Base-by-base conservation (phyloP, 92 coral and sea anemone genomes). In the Bergia puertoricense region DNA sequence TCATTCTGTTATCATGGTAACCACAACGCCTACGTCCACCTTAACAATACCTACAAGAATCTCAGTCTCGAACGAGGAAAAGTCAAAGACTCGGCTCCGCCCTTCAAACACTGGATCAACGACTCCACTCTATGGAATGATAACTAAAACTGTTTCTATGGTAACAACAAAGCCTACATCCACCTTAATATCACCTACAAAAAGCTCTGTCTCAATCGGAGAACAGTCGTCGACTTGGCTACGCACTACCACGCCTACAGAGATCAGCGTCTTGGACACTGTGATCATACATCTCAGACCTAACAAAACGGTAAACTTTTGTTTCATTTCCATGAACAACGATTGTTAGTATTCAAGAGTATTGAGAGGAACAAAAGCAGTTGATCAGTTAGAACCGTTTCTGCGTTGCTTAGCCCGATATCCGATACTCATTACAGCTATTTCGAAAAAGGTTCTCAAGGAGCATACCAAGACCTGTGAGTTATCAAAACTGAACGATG, bases 271-370 rank as follows among this genome's bases (percentile, higher is more conserved):
- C 7, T 66, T 30, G 59, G 57, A 45, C 22, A 11, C 3, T 46
- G 86, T 82, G 18, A 4, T 66, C 76, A 44, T 82, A 8, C 18
- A 43, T 10, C n/a, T 82, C 54, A 66, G n/a, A 38, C 73, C 76
- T 6, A 82, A 67, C n/a, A 82, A 82, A 30, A 42, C 76, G 86
- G 86, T 82, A 82, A 67, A 4, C 59, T 23, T 81, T 43, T 62
- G n/a, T 62, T 62, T 2, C 69, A 62, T 13, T 62, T 54, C 59
- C 59, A 54, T 13, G 14, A 5, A 54, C 59, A 4, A 54, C 59
- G 3, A 54, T 54, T 54, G 9, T 54, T 13, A 11, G 59, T 54
- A 1, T 48, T 48, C 0, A 48, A 1, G 7, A 48, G 7, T 48
- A 48, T 48, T 48, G 54, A 1, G 54, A 48, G 54, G 54, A 48